phyloP scores from a whole-genome alignment of 2,113 vertebrate genomes.

The Sisor rabdophorus region DNA sequence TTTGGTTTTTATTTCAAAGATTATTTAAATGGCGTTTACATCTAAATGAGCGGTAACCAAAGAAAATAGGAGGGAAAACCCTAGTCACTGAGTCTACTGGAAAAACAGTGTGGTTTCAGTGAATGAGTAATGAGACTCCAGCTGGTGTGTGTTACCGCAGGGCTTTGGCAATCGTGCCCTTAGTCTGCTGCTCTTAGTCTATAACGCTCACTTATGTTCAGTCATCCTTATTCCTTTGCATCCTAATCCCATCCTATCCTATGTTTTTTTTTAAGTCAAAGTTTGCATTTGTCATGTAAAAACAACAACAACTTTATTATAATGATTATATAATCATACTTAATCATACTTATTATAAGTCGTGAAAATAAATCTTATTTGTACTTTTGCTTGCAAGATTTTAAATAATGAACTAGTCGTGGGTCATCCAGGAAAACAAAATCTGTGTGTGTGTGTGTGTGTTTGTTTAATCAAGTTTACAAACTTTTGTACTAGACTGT shows the following conservation, averaged over 20 bases:
- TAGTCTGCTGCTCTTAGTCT: neutral
- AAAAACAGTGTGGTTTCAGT: slow-evolving; percentile 26
- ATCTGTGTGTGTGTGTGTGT: neutral
- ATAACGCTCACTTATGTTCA: neutral
- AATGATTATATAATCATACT: neutral
- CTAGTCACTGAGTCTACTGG: neutral
- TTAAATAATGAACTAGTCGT: too few relatives aligned
- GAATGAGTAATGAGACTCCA: slow-evolving; percentile 8
- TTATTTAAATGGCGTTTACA: neutral
- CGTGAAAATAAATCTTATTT: neutral
- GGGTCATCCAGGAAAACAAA: too few relatives aligned
- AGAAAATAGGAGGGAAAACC: neutral
- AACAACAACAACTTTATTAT: neutral
- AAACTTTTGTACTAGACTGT: neutral
- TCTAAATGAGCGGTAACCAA: neutral
- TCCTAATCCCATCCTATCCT: too few relatives aligned
- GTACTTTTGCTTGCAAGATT: neutral
- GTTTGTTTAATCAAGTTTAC: neutral
- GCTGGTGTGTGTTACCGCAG: slow-evolving; percentile 10
- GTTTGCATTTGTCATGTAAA: neutral
- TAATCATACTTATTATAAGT: neutral
- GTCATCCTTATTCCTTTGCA: neutral
- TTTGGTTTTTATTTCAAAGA: neutral
- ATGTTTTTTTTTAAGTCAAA: too few relatives aligned
- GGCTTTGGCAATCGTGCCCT: neutral